Evolutionary conservation across 2,797 vertebrate genomes (phyloP), one percentile per base, ranked within the genome.

Genomic region (Ibycter americanus): DNA sequence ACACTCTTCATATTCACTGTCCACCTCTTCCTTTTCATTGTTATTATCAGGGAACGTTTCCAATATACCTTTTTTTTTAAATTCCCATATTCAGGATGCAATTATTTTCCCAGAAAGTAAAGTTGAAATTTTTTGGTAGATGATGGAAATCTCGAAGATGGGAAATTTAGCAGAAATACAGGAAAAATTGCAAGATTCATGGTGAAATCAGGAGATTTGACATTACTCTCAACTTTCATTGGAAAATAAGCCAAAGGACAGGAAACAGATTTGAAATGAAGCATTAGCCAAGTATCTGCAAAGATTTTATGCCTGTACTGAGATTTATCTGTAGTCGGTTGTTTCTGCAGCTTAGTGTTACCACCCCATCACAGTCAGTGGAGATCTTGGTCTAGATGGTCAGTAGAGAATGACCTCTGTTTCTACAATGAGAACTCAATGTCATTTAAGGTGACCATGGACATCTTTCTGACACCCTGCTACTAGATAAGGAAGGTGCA

Each of bases 281-380:
- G 8, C 3, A 25, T 32, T 83, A 79, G 19, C 12, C 40, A 96
- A 83, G 10, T 42, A 51, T 51, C 25, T 66, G 38, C 9, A 58
- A 91, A 51, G 13, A 65, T 59, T 81, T 68, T 44, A 23, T 46
- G 6, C 17, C 5, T 74, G 88, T 70, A 49, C 32, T 29, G 61
- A 67, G 18, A 38, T 81, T 66, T 68, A 40, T 42, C 12, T 31
- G 12, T 7, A 74, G 42, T 5, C 2, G 2, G 15, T 15, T 67
- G 11, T 51, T 90, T 82, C 61, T 86, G 29, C 8, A 61, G 47
- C 9, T 78, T 32, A 61, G 9, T 55, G 13, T 32, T 55, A 68
- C 9, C 23, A 68, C 14, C 9, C 17, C 13, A 26, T 6, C 0
- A 0, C 20, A 56, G 17, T 19, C 58, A 70, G 1, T 16, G 21